Percentiles rank a stretch among this genome's conserved stretches.
phyloP scores from a whole-genome alignment of 2,797 vertebrate genomes.

The Strix occidentalis region DNA sequence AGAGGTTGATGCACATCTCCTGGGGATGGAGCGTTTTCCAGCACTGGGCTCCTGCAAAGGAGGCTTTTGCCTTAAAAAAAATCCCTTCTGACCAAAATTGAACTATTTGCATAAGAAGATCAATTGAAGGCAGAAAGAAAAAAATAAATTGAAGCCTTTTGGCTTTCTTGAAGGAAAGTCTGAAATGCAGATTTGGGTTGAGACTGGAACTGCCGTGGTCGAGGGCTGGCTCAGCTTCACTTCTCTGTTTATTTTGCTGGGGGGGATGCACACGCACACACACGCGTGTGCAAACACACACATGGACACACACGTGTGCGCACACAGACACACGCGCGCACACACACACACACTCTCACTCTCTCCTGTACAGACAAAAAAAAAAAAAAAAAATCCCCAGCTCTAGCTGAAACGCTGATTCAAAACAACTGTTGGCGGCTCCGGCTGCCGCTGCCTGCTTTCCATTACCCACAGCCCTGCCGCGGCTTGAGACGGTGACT shows the following conservation, averaged over 20 bases:
- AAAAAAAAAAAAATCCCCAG: not conserved
- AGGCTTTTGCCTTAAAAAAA: not conserved
- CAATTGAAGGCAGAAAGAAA: not conserved
- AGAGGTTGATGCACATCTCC: not conserved
- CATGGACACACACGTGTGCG: not conserved
- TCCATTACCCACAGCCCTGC: not conserved
- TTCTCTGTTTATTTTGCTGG: not conserved
- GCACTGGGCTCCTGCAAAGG: not conserved
- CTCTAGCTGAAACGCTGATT: not conserved
- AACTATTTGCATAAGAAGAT: not conserved
- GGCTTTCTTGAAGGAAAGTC: not conserved
- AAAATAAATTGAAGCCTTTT: not conserved
- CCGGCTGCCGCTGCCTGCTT: not conserved
- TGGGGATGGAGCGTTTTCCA: not conserved
- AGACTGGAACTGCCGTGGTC: not conserved
- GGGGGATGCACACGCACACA: not conserved
- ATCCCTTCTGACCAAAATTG: not conserved
- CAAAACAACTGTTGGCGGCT: constrained; percentile 36
- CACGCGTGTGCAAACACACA: not conserved
- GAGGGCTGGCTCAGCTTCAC: not conserved
- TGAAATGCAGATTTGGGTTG: not conserved
- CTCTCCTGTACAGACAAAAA: not conserved
- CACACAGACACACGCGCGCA: not conserved
- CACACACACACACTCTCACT: not conserved
- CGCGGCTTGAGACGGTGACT: not conserved